Evolutionary conservation across 1,140 invertebrate species (phyloP), one percentile per base, ranked within the genome.

Genomic region (Atta texana): DNA sequence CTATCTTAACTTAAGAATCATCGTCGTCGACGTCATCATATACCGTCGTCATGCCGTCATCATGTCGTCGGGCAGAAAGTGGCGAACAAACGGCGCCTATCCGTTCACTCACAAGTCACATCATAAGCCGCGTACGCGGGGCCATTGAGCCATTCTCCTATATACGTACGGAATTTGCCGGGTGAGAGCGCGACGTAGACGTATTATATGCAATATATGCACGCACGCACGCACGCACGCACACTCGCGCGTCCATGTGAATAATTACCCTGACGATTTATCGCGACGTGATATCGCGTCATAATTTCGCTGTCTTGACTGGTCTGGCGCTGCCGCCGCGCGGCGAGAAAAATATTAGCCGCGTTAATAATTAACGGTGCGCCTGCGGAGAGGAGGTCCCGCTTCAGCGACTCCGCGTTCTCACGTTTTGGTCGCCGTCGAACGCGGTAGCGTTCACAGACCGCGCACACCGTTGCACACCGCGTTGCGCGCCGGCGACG

Each of bases 251-350:
- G 28, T 5, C 16, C 34, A 39, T 57, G 64, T 91, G 89, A 91
- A 87, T 91, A 91, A 91, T 91, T 87, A 87, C 72, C 39, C 63
- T 6, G 78, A 64, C 77, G 87, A 91, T 91, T 91, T 91, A 91
- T 91, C 89, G 89, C 90, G 87, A 84, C 84, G 89, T 61, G 84
- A 91, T 90, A 91, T 90, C 89, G 87, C 55, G 82, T 88, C 89
- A 86, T 91, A 91, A 91, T 89, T 88, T 44, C 84, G 75, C 88
- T 39, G 87, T 59, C 72, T 78, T 74, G 74, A 72, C 53, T 64
- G 81, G 72, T 53, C 69, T 44, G 69, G 55, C 72, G 68, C 61
- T 31, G 61, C 51, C 51, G 76, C 49, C 72, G 78, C 72, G 75
- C 74, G 85, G 14, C 75, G 86, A 51, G 82, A 74, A 90, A 90